phyloP scores from a whole-genome alignment of 2,888 invertebrate genomes.

The Xanthia icteritia region DNA sequence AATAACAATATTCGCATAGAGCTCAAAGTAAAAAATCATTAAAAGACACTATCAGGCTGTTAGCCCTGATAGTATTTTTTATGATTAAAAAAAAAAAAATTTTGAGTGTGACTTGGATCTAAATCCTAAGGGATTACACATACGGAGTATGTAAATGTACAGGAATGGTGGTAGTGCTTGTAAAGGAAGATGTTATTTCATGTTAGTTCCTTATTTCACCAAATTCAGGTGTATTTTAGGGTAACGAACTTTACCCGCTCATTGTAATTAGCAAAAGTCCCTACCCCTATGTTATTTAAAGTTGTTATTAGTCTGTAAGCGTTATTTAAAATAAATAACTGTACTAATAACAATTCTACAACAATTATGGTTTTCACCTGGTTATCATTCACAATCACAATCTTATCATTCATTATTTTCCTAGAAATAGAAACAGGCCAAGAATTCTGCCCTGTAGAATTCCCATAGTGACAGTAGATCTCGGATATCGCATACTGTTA shows the following conservation, averaged over 20 bases:
- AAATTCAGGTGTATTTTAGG: not conserved
- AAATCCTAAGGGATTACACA: not conserved
- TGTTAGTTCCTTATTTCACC: not conserved
- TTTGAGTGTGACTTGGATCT: not conserved
- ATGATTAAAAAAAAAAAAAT: no score
- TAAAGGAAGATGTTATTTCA: not conserved
- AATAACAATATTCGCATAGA: no score
- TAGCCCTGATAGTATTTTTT: no score
- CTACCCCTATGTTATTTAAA: not conserved
- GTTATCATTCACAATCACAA: not conserved
- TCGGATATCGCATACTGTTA: not conserved
- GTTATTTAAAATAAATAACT: conserved; percentile 5
- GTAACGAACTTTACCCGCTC: not conserved
- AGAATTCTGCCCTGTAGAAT: not conserved
- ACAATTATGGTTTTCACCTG: not conserved
- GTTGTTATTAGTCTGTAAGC: not conserved
- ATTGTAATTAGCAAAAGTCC: not conserved
- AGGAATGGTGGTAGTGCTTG: not conserved
- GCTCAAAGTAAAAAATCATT: no score
- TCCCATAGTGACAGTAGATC: not conserved
- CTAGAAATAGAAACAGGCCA: not conserved
- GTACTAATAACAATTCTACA: not conserved
- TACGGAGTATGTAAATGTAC: not conserved
- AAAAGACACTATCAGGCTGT: no score
- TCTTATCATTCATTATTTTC: not conserved